Evolutionary conservation across 2,113 vertebrate genomes (phyloP), one percentile per base, ranked within the genome.

Genomic region (Cyanoramphus novaezelandiae): DNA sequence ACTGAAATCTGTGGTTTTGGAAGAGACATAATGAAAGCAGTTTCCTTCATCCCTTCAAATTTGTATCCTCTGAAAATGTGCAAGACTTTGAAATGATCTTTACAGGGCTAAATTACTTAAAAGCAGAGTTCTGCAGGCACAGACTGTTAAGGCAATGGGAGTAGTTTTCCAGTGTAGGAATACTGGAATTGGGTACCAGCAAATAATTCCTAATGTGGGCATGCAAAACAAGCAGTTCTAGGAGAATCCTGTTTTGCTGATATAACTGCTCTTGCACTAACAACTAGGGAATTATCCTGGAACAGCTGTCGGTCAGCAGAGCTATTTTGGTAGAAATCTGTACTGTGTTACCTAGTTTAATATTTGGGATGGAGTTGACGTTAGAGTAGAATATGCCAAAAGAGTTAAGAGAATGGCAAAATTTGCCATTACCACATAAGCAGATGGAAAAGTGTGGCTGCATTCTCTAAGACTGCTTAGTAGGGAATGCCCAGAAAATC

Each of bases 261-360:
- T 81, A 29, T 17, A 92, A 92, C 49, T 2, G 3, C 31, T 59
- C 46, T 90, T 86, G 64, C n/a, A 46, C n/a, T 63, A 86, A 90
- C 37, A 80, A 15, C 91, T 70, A 81, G 86, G 83, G 92, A 95
- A 93, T 96, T 93, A 80, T 93, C 55, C 46, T 55, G 80, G 53
- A 90, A 93, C 68, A 96, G 53, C 63, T 95, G 50, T 94, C 80
- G 77, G 90, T 86, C 88, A 90, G 86, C 68, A 90, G 65, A 88
- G 64, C 43, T 94, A 92, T 93, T 96, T 96, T 88, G 46, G 94
- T 86, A 88, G 75, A 86, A 82, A 92, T 49, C 67, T 69, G 82
- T 79, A 52, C 75, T 62, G 41, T 80, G 63, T 76, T 76, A 88
- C 91, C 53, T 88, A 78, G 63, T 41, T 79, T 88, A 55, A 72